Evolutionary conservation across 2,797 vertebrate species (phyloP).

Genomic region (Hippopotamyrus pictus): DNA sequence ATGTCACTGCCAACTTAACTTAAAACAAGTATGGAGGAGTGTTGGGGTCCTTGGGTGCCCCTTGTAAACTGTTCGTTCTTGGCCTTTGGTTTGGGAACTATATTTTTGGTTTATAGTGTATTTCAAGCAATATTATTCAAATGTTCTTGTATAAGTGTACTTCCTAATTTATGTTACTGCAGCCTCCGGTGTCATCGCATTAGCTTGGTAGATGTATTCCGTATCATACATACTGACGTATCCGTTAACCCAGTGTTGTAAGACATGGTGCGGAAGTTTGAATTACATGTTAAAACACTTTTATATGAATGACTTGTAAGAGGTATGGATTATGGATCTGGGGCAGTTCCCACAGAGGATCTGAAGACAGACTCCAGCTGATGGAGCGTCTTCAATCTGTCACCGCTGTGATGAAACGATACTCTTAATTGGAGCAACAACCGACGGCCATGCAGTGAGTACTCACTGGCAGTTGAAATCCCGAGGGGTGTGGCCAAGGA

Average conservation of each 20-base stretch:
- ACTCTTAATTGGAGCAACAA: neutral
- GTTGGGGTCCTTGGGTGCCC: neutral
- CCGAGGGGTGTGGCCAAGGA: neutral
- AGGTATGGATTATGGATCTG: neutral
- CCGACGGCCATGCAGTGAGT: neutral
- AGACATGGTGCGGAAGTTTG: neutral
- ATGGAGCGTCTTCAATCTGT: neutral
- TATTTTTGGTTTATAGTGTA: neutral
- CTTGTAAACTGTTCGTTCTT: neutral
- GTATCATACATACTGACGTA: neutral
- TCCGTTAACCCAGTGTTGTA: neutral
- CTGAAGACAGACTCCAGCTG: neutral
- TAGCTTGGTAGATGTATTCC: neutral
- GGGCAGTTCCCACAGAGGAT: neutral
- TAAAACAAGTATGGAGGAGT: conserved; percentile 1
- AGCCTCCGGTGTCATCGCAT: neutral
- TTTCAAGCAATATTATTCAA: neutral
- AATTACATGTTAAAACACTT: neutral
- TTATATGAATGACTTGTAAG: neutral
- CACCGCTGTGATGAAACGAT: neutral
- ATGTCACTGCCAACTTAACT: conserved; percentile 29
- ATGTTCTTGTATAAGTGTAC: neutral
- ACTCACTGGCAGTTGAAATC: neutral
- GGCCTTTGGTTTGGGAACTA: neutral
- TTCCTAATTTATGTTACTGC: neutral